Base-by-base conservation (phyloP, 2,797 vertebrate genomes). In the Urocyon cinereoargenteus region DNA sequence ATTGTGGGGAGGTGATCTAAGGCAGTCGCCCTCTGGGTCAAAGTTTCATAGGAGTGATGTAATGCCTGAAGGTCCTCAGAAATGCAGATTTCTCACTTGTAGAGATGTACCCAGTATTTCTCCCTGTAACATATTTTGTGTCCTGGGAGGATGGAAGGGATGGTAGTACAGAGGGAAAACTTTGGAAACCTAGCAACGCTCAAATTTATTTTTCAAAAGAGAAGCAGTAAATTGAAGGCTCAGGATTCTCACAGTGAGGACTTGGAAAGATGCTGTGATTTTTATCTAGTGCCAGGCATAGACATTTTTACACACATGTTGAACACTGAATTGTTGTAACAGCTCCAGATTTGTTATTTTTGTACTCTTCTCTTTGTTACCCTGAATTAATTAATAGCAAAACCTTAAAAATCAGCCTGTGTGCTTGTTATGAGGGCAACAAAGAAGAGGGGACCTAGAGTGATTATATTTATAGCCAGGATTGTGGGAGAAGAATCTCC, bases 171-270 rank as follows among this genome's bases (percentile, higher is more conserved):
- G 59, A 92, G 66, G 78, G 34, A 91, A 92, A 86, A 21, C 49
- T 81, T 85, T 61, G 49, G 77, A 78, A 94, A 86, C 19, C 9
- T 59, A 92, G 28, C 11, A 77, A 89, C 62, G 4, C 24, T 96
- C 11, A 78, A 6, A 19, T 45, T 83, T 91, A 64, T 62, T 86
- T 92, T 97, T 96, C 57, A 93, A 45, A 95, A 93, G 66, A 95
- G 36, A 96, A 40, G 40, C 28, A 91, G n/a, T 89, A 86, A 79
- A 86, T 59, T 86, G 73, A 36, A 90, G 57, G 26, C 66, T 72
- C 68, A 9, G 68, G 53, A 55, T 90, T 95, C 73, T 89, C 31
- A 89, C 40, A 53, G 28, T 64, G 40, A 86, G 31, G 75, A 77
- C 28, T 78, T 84, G 28, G 61, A 90, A 92, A 79, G 66, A 53